A percentile compares a stretch with the other conserved stretches of the same genome.
Conservation (phyloP, 2,113 vertebrate genomes). For the Phoxinus phoxinus region DNA sequence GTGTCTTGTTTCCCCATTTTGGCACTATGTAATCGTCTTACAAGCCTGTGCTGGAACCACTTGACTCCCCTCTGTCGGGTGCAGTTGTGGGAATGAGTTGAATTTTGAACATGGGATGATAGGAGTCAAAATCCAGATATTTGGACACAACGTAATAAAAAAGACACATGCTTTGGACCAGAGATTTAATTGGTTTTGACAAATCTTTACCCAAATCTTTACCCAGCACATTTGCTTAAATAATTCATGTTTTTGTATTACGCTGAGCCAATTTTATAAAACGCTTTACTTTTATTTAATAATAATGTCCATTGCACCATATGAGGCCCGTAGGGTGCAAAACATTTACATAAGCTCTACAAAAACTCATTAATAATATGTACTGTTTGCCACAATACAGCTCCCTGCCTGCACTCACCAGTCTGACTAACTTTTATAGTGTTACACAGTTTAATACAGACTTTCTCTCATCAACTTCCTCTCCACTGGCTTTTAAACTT, state of each 20-base stretch:
- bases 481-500: slow-evolving; percentile 26
- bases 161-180: slow-evolving; percentile 30
- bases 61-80: slow-evolving; percentile 54
- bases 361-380: background rate
- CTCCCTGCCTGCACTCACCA: background rate
- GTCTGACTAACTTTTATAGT: background rate
- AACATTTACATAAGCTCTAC: background rate
- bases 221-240: slow-evolving; percentile 2
- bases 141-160: slow-evolving; percentile 40
- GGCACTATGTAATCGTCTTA: slow-evolving; percentile 54
- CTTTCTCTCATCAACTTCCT: slow-evolving; percentile 5
- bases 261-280: background rate
- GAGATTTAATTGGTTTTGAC: slow-evolving; percentile 27
- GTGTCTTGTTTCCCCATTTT: slow-evolving; percentile 53
- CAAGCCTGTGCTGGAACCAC: slow-evolving; percentile 51
- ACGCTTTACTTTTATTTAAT: background rate
- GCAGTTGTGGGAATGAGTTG: slow-evolving; percentile 28
- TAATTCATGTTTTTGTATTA: slow-evolving; percentile 1
- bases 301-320: background rate
- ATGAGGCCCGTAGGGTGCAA: background rate
- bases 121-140: slow-evolving; percentile 42
- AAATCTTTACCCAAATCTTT: slow-evolving; percentile 17
- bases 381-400: background rate
- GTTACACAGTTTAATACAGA: slow-evolving; percentile 3
- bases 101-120: slow-evolving; percentile 35